A percentile compares a stretch with the other conserved stretches of the same genome.
These are phyloP conservation scores for Serilophus lunatus DNA, from an alignment of 2,113 vertebrate species.

Conservation along the genomic window DNA sequence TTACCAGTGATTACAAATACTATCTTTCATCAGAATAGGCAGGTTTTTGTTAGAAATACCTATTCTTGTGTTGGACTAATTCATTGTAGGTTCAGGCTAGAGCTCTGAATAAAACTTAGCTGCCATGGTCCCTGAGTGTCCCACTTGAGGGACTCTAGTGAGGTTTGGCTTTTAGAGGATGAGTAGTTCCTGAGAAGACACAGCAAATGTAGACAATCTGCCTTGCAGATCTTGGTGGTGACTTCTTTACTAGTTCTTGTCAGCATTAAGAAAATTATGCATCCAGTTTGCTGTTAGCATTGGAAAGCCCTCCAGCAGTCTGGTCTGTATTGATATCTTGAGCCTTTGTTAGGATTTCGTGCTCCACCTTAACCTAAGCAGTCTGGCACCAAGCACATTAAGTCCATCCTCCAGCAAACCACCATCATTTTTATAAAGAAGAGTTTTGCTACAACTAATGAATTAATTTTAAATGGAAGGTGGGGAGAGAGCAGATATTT, in stretches of 20 bases:
- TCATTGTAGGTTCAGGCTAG: background rate
- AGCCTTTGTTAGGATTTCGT: background rate
- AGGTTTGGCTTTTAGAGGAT: background rate
- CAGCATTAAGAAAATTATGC: background rate
- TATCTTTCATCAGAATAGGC: slow-evolving; percentile 24
- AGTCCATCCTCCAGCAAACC: background rate
- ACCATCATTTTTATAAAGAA: background rate
- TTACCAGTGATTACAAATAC: background rate
- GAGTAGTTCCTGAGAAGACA: background rate
- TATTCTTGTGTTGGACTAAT: background rate
- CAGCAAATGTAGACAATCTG: background rate
- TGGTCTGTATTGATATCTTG: background rate
- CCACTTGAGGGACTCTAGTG: background rate
- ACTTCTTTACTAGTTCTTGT: background rate
- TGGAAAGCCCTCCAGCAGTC: background rate
- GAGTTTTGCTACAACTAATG: background rate
- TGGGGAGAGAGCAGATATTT: background rate
- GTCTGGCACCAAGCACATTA: background rate
- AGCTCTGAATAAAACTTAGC: background rate
- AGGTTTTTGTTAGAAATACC: background rate
- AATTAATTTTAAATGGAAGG: background rate
- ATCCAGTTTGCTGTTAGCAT: background rate
- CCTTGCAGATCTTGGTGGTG: background rate
- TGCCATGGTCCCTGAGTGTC: background rate
- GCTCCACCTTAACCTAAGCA: background rate